Evolutionary conservation across 2,113 vertebrate genomes (phyloP).

Genomic region (Gymnocephalus cernua): DNA sequence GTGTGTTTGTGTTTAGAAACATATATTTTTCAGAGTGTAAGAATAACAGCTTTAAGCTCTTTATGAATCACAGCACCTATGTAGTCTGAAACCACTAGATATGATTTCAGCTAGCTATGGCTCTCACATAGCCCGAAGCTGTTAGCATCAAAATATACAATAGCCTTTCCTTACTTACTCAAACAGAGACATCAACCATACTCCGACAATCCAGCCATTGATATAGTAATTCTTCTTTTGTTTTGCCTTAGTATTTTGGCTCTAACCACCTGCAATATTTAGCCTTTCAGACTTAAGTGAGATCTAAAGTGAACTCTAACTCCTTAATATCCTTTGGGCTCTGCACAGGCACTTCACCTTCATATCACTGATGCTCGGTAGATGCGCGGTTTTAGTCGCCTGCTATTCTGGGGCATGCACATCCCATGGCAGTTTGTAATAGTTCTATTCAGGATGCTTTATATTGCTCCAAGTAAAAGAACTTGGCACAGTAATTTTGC

Average conservation of each 20-base stretch:
- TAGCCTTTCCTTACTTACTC: not conserved
- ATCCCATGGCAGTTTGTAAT: too few relatives aligned
- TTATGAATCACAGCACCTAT: constrained; percentile 12
- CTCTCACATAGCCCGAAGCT: constrained; percentile 13
- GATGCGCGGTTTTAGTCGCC: too few relatives aligned
- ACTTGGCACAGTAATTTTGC: not conserved
- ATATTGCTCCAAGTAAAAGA: not conserved
- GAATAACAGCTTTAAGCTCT: constrained; percentile 58
- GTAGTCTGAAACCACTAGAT: constrained; percentile 12
- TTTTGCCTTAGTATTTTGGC: not conserved
- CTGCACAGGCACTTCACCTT: too few relatives aligned
- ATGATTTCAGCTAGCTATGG: constrained; percentile 11
- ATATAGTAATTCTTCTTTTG: not conserved
- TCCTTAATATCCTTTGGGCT: too few relatives aligned
- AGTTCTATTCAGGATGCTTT: not conserved
- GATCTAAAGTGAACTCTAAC: not conserved
- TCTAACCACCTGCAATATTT: not conserved
- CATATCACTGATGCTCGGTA: too few relatives aligned
- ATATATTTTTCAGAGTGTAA: constrained; percentile 33
- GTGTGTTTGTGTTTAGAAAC: constrained; percentile 45
- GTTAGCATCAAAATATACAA: not conserved
- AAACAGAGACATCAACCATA: constrained; percentile 14
- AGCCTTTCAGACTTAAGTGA: not conserved
- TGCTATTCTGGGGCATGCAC: too few relatives aligned
- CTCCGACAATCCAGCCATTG: not conserved